phyloP scores from a whole-genome alignment of 2,797 vertebrate genomes.

The Falco berigora region DNA sequence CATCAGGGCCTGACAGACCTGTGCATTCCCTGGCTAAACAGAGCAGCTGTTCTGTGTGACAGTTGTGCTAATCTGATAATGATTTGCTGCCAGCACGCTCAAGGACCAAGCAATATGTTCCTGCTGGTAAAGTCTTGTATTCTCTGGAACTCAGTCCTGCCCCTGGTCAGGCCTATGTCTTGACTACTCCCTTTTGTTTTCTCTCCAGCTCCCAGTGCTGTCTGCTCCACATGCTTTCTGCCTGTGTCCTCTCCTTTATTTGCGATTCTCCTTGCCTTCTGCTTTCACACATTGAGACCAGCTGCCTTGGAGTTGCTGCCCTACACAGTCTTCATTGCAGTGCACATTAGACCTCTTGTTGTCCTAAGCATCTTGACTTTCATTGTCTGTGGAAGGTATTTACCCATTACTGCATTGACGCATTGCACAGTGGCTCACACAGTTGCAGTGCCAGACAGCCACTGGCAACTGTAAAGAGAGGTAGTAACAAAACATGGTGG shows the following conservation, averaged over 20 bases:
- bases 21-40: not conserved
- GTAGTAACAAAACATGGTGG: not conserved
- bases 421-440: not conserved
- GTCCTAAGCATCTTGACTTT: not conserved
- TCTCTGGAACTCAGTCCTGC: not conserved
- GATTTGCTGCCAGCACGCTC: not conserved
- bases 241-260: not conserved
- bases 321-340: not conserved
- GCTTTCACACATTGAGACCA: not conserved
- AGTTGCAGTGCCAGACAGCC: not conserved
- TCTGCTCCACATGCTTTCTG: not conserved
- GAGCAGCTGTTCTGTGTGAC: not conserved
- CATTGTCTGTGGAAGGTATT: not conserved
- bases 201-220: not conserved
- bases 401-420: not conserved
- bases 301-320: not conserved
- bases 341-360: not conserved
- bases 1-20: not conserved
- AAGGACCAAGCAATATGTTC: not conserved
- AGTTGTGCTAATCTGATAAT: not conserved
- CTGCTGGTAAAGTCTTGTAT: not conserved
- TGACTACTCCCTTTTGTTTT: not conserved
- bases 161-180: not conserved
- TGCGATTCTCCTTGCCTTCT: not conserved
- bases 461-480: not conserved